Base-by-base conservation (phyloP, 2,797 vertebrate genomes). In the Adrianichthys oophorus region DNA sequence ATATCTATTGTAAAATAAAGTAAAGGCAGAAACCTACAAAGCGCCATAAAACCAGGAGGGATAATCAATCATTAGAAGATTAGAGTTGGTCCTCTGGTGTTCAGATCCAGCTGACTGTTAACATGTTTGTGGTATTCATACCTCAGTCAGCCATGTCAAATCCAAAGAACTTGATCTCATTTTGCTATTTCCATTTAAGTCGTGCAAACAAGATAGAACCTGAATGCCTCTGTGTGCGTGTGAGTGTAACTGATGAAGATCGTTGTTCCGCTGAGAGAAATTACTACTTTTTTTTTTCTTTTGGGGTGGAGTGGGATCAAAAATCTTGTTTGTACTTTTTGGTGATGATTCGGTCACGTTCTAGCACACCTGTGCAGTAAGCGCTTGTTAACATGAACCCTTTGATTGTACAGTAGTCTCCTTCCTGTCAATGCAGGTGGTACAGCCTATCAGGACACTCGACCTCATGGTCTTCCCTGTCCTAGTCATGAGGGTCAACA, bases 351-450 rank as follows among this genome's bases (percentile, higher is more conserved):
- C 90, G 82, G 89, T 89, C 89, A 76, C 83, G 83, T 91, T 89
- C 62, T 85, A 77, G 91, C 90, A 89, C 91, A 92, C 79, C 77
- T 86, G 87, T 91, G 89, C 90, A 91, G 87, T 90, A 90, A 91
- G 91, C 91, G 90, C 91, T 91, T 90, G 85, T 89, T 80, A 90
- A 89, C 86, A 90, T 88, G 82, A 90, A 90, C 82, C 90, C 89
- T 92, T 90, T 90, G 91, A 91, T 93, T 92, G 91, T 92, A 93
- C 90, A 91, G 90, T 91, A 88, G 85, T 89, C 85, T 88, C 89
- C 88, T 85, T 86, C 87, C 86, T 88, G 85, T 89, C 83, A 85
- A 82, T 84, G 86, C 86, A 90, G 89, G 86, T 89, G 84, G 86
- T 88, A 78, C 83, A 88, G 82, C 85, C 87, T 82, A 86, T 89